Evolutionary conservation across 2,797 vertebrate species (phyloP), one percentile per base, ranked within the genome.

Genomic region (Cyclura pinguis): DNA sequence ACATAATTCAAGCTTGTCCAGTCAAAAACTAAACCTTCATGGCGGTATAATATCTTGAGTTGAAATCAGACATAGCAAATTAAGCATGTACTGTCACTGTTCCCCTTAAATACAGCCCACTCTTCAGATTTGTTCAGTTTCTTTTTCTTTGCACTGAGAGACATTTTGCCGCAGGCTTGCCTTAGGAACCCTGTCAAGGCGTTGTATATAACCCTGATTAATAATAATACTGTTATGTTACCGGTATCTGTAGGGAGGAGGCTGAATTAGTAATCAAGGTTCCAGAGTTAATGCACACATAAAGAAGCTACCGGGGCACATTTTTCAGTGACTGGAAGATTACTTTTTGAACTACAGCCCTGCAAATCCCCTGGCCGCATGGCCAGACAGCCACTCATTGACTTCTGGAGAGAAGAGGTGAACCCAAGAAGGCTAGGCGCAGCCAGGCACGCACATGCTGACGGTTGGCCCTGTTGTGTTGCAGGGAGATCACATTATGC

Each of bases 401-500:
- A 77, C 10, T 32, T 82, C 22, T 57, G 67, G 9, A 88, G 80
- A 59, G 24, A 73, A 27, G 52, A 12, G 2, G 55, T 62, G 14
- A 57, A 84, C 13, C 14, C 20, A 47, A 4, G 20, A 38, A 42
- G 24, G 38, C n/a, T 38, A 24, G 80, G n/a, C 64, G 4, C 29
- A 81, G 42, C 29, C 76, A 55, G 35, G 18, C 55, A 73, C 27
- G 9, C 52, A 57, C 32, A 52, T 52, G 42, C 42, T 38, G 81
- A 77, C 77, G 57, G 42, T 27, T 84, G 82, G 27, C 59, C 14
- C 35, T 42, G 5, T 50, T 62, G 80, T 12, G 22, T 62, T 83
- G 35, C 62, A 55, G 78, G 32, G 52, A 69, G 42, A 38, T 4
- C 38, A 42, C 42, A 22, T 95, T 93, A 83, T 91, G 84, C 80